A percentile compares a stretch with the other conserved stretches of the same genome.
Conservation (phyloP, 2,888 invertebrate species). For the Agriotes lineatus region DNA sequence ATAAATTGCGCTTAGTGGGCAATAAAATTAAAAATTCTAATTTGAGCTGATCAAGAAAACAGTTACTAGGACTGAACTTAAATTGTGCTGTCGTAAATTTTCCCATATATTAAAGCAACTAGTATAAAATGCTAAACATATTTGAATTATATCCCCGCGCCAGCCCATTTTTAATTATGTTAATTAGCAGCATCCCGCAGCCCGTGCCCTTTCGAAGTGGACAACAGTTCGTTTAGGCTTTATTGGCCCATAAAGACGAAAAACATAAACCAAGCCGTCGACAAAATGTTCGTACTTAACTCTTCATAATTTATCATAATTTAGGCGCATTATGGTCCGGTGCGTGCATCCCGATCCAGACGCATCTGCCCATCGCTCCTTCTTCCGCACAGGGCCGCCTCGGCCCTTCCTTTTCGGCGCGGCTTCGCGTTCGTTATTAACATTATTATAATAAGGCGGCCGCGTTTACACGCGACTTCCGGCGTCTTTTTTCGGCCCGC, state of each 20-base stretch:
- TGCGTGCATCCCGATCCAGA: not conserved
- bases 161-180: no score
- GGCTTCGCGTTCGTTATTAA: constrained; percentile 28
- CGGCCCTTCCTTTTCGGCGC: constrained; percentile 8
- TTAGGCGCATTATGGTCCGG: constrained; percentile 16
- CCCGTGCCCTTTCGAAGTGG: constrained; percentile 1
- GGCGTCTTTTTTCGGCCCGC: not conserved
- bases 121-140: no score
- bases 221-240: constrained; percentile 22
- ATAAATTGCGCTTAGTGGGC: no score
- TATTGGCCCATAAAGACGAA: constrained; percentile 28
- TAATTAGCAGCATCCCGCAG: no score
- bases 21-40: no score
- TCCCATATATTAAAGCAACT: no score
- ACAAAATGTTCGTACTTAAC: constrained; percentile 25
- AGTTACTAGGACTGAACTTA: no score
- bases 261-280: constrained; percentile 12
- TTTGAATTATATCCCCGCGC: no score
- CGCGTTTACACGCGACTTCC: constrained; percentile 11
- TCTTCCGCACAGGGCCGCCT: not conserved
- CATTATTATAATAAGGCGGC: constrained; percentile 10
- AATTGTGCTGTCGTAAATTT: no score
- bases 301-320: constrained; percentile 34
- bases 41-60: no score
- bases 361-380: constrained; percentile 17